Evolutionary conservation across 2,113 vertebrate genomes (phyloP).

Genomic region (Dolichallabes microphthalmus): DNA sequence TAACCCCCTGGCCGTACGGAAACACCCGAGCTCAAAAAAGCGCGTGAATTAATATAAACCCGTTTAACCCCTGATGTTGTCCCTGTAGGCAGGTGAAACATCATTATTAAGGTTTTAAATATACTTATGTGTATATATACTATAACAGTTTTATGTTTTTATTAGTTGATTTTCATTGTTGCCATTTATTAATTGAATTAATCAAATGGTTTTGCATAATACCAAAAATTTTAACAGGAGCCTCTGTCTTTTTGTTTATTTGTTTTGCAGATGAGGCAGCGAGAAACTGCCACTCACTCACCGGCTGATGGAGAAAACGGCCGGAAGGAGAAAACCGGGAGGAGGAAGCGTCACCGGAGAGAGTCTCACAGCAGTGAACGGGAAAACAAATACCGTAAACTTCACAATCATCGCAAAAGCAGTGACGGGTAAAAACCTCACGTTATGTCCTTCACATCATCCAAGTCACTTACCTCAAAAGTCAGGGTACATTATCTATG

Average conservation of each 20-base stretch:
- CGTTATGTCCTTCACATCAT: slow-evolving; percentile 52
- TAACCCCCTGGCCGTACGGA: not conserved
- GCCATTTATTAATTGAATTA: not conserved
- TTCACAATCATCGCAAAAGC: slow-evolving; percentile 58
- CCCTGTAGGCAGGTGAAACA: too few relatives aligned
- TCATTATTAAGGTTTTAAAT: too few relatives aligned
- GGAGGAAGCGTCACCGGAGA: slow-evolving; percentile 75
- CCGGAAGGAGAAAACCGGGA: slow-evolving; percentile 80
- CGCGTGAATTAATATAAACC: too few relatives aligned
- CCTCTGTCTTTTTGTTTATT: not conserved
- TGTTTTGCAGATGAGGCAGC: slow-evolving; percentile 81
- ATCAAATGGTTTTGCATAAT: not conserved
- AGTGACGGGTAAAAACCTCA: slow-evolving; percentile 78
- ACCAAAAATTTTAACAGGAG: not conserved
- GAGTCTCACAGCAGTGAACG: slow-evolving; percentile 87
- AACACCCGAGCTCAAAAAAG: not conserved
- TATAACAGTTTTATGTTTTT: too few relatives aligned
- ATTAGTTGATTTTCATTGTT: not conserved
- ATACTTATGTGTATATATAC: too few relatives aligned
- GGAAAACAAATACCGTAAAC: slow-evolving; percentile 81
- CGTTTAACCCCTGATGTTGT: too few relatives aligned
- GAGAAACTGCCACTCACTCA: slow-evolving; percentile 74
- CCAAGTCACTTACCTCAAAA: not conserved
- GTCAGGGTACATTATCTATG: not conserved
- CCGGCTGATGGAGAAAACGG: slow-evolving; percentile 77